Evolutionary conservation across 1,140 invertebrate genomes (phyloP), one percentile per base, ranked within the genome.

Genomic region (Drosophila ironensis): DNA sequence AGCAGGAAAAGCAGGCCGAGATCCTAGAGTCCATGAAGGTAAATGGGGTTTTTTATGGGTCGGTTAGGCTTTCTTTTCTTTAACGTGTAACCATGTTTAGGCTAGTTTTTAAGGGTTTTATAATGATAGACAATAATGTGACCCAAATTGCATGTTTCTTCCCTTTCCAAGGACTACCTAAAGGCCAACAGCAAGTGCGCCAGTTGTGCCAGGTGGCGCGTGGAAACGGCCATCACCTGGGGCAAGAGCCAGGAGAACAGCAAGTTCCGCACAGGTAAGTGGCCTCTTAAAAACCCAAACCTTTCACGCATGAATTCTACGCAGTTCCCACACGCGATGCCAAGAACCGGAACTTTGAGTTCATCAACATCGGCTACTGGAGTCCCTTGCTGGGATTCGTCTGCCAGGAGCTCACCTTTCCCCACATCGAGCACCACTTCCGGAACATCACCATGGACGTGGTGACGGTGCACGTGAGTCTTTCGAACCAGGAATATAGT

Each of bases 371-470:
- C 4, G 96, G 95, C 1, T 90, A 89, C 11, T 97, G 96, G 96
- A 92, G 92, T 47, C 93, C 95, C 0, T 90, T 93, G 22, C 91
- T 93, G 60, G 96, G 96, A 0, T 90, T 94, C 17, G 90, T 91
- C 20, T 91, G 95, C 44, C 90, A 90, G 0, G 95, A 97, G 75
- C 91, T 93, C 4, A 87, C 97, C 27, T 97, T 97, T 89, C 95
- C 95, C 0, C 95, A 97, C 72, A 91, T 96, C 0, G 91, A 90
- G 2, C 93, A 96, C 59, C 95, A 95, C 9, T 97, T 97, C 66
- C 91, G 95, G 22, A 94, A 94, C n/a, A 93, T 93, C 63, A 91
- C 88, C 11, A 71, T 96, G 47, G 93, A 94, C 0, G 91, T 96
- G 7, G 90, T 94, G 1, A 93, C 94, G 1, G 51, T 71, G 14